Base-by-base conservation (phyloP, 2,113 vertebrate species). In the Aphyosemion australe region DNA sequence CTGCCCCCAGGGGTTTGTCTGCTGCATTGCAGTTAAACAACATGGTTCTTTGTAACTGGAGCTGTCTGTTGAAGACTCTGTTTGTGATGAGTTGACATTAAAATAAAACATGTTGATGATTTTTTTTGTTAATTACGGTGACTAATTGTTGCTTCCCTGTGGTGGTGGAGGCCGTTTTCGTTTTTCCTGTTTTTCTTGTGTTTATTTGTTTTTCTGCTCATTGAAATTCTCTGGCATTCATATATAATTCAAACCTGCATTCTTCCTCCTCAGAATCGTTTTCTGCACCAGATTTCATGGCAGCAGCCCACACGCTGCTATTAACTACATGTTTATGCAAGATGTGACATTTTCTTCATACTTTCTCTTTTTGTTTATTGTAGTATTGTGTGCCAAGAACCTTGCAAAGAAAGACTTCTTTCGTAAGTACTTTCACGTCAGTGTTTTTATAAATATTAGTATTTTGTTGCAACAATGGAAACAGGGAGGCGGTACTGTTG, bases 321-420 rank as follows among this genome's bases (percentile, higher is more conserved):
- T 61, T 45, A 82, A 74, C 70, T 73, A 53, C 77, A 69, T 74
- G 61, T 59, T 63, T 69, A 55, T 66, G 20, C 71, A 9, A n/a
- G n/a, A n/a, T 65, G 34, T 52, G 61, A 42, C 26, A 59, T 68
- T 66, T 79, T 80, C 61, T 63, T 84, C 47, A 70, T 79, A 37
- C 53, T 70, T 42, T 32, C 80, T 32, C 80, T 68, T 12, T 71
- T 75, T 70, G 84, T 93, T 61, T 92, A 55, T 93, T 88, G 60
- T 92, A 98, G 96, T 98, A 62, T 94, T 98, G 93, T 98, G 96
- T 95, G 97, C 97, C 94, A 98, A 98, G 94, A 98, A 96, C 80
- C 95, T 98, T 31, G 95, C 96, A 89, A 98, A 98, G 93, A 98
- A 98, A 93, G 97, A 98, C 93, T 98, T 98, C 93, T 98, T 98